phyloP scores from a whole-genome alignment of 2,113 vertebrate species.

The Apaloderma vittatum region DNA sequence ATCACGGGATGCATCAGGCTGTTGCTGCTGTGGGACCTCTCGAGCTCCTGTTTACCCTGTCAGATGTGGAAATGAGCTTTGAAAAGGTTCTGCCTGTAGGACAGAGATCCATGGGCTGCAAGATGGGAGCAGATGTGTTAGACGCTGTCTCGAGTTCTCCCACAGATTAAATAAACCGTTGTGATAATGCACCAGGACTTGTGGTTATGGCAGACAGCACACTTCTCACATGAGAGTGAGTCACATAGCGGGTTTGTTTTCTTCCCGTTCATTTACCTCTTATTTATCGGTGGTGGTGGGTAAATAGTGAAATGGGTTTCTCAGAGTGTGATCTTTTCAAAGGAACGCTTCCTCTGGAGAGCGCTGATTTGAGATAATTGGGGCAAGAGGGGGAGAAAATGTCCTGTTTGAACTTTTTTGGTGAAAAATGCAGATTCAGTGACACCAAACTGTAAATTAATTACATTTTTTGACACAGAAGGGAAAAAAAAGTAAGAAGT shows the following conservation, averaged over 20 bases:
- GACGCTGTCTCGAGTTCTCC: background rate
- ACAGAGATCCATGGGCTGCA: background rate
- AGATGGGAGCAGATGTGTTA: background rate
- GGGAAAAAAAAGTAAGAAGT: background rate
- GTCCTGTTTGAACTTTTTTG: background rate
- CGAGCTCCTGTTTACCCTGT: background rate
- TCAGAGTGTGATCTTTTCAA: conserved; percentile 15
- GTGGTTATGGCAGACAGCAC: conserved; percentile 13
- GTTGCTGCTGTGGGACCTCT: background rate
- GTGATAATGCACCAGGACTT: background rate
- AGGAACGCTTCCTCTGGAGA: conserved; percentile 5
- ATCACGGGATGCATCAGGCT: background rate
- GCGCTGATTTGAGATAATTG: background rate
- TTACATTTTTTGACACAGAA: background rate
- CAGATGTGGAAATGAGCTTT: background rate
- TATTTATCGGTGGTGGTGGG: background rate
- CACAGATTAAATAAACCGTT: conserved; percentile 32
- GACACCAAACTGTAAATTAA: background rate
- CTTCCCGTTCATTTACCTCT: background rate
- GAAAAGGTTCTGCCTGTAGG: background rate
- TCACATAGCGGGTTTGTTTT: background rate
- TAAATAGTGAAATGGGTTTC: conserved; percentile 25
- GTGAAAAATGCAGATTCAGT: background rate
- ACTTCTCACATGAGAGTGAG: conserved; percentile 42
- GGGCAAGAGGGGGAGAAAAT: background rate